Evolutionary conservation across 2,888 invertebrate species (phyloP), one percentile per base, ranked within the genome.

Genomic region (Arenicola marina): DNA sequence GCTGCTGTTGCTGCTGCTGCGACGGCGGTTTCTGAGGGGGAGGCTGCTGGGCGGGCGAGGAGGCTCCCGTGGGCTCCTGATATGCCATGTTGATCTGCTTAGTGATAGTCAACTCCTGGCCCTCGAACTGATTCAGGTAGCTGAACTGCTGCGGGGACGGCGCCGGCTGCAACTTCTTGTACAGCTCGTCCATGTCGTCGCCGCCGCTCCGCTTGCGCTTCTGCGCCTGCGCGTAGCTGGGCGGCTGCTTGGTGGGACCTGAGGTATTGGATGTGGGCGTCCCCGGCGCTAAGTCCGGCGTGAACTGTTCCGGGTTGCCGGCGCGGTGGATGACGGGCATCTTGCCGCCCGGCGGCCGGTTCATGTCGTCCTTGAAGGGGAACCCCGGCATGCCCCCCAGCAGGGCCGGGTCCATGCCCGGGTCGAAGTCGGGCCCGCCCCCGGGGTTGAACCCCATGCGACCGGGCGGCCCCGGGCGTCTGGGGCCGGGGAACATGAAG

Each of bases 101-200:
- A 82, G 95, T 95, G 85, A 95, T 95, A 75, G 94, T 95, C 79
- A 95, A 86, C 86, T 95, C 95, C 87, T 95, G 95, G 68, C 94
- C 94, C 87, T 95, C 95, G 84, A 95, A 95, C 75, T 93, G 91
- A 87, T 93, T 94, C 79, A 95, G 89, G 87, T 95, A 95, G 75
- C 93, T 93, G 82, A 95, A 94, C 87, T 94, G 95, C 85, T 95
- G 94, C 62, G 95, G 95, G 70, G 95, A 95, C 72, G 95, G 95
- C 76, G 95, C 95, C 69, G 95, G 95, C 67, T 82, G 82, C 34
- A 82, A 70, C 64, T 81, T 80, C 73, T 80, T 79, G 67, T 79
- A 80, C 91, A 95, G 92, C 79, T 95, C 87, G 84, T 93, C 94
- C 58, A 78, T 72, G 58, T 80, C 79, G 21, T 76, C 78, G 61